Conservation (phyloP, 2,113 vertebrate species). For the Anas platyrhynchos region DNA sequence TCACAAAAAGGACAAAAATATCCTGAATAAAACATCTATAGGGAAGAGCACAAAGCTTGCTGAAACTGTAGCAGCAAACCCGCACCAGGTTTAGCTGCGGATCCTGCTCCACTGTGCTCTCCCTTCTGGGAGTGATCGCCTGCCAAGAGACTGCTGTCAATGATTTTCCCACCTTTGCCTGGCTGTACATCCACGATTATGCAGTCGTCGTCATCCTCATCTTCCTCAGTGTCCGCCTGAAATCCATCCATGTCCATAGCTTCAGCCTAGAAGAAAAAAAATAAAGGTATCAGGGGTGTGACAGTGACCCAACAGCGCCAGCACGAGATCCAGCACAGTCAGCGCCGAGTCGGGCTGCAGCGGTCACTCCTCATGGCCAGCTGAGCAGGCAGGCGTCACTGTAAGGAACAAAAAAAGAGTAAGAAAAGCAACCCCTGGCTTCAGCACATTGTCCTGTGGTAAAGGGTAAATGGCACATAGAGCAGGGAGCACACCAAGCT, state of each 20-base stretch:
- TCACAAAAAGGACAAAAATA: not conserved
- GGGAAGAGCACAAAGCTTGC: not conserved
- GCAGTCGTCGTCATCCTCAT: conserved; percentile 83
- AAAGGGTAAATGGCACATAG: no score
- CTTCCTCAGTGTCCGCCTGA: conserved; percentile 95
- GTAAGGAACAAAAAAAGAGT: not conserved
- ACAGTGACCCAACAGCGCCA: accelerated
- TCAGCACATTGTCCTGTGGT: accelerated
- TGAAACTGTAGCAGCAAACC: not conserved
- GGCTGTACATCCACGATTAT: conserved; percentile 78
- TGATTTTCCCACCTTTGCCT: conserved; percentile 72
- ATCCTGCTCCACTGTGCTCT: not conserved
- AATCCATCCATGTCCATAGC: conserved; percentile 89
- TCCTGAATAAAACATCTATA: not conserved
- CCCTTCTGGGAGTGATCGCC: accelerated
- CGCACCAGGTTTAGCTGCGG: not conserved
- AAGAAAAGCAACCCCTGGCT: not conserved
- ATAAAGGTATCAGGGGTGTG: accelerated
- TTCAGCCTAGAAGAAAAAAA: conserved; percentile 66
- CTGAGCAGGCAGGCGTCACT: not conserved
- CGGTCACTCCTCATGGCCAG: accelerated
- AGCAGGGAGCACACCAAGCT: not conserved
- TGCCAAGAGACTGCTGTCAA: not conserved
- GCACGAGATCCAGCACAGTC: not conserved
- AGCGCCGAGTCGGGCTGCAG: accelerated